Evolutionary conservation across 1,140 invertebrate genomes (phyloP).

Genomic region (Drosophila quadrilineata): DNA sequence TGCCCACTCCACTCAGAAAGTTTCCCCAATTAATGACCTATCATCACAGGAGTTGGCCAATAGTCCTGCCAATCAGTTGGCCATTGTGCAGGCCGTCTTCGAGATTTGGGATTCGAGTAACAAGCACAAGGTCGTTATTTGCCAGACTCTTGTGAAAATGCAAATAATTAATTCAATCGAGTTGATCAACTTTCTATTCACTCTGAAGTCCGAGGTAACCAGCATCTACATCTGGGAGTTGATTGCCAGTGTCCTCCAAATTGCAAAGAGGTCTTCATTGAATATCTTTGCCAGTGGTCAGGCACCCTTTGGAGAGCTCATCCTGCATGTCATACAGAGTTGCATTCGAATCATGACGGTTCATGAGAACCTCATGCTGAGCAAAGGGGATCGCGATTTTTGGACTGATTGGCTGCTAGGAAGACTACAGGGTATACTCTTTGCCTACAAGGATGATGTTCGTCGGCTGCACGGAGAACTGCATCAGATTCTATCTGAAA

Average conservation of each 20-base stretch:
- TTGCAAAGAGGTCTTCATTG: too few species aligned
- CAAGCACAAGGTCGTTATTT: constrained; percentile 35
- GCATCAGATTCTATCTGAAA: not conserved
- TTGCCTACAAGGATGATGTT: constrained; percentile 26
- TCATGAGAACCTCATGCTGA: not conserved
- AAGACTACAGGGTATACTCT: constrained; percentile 30
- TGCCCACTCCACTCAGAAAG: not conserved
- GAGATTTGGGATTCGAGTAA: constrained; percentile 45
- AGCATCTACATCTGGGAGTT: constrained; percentile 60
- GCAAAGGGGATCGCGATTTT: constrained; percentile 2
- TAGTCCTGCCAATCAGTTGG: constrained; percentile 1
- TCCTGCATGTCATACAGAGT: constrained; percentile 20
- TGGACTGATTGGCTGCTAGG: constrained; percentile 51
- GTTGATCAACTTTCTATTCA: constrained; percentile 40
- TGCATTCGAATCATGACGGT: not conserved
- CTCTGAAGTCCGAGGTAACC: constrained; percentile 26
- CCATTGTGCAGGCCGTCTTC: constrained; percentile 27
- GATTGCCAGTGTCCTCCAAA: too few species aligned
- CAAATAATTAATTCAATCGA: constrained; percentile 9
- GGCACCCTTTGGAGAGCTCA: too few species aligned
- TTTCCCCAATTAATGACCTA: not conserved
- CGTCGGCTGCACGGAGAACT: constrained; percentile 15
- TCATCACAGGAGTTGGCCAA: constrained; percentile 2
- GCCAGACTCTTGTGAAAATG: constrained; percentile 30
- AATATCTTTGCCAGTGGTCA: too few species aligned